These are phyloP conservation scores for Vulpes lagopus DNA, from an alignment of 2,113 vertebrate genomes.

Conservation along the genomic window DNA sequence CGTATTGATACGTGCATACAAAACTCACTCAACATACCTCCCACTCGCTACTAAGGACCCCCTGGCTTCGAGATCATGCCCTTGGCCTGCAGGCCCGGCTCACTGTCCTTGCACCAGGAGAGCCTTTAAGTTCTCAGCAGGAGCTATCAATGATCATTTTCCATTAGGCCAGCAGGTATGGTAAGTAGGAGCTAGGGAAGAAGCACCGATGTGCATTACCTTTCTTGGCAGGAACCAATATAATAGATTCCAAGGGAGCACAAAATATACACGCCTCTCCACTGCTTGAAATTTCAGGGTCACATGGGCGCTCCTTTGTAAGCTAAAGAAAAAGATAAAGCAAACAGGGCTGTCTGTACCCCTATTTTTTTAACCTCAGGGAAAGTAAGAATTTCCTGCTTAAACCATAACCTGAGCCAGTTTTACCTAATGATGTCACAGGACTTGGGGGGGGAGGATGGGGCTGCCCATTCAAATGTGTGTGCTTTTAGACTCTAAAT, in stretches of 20 bases:
- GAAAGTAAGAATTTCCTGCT: slow-evolving; percentile 18
- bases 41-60: neutral
- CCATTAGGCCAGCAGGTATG: neutral
- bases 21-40: neutral
- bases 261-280: neutral
- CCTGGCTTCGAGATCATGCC: neutral
- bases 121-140: neutral
- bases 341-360: neutral
- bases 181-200: neutral
- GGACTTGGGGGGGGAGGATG: neutral
- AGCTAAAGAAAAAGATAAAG: neutral
- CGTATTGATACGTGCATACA: neutral
- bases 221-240: neutral
- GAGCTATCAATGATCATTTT: neutral
- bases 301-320: neutral
- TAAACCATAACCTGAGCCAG: neutral
- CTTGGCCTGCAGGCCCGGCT: neutral
- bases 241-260: neutral
- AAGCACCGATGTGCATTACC: neutral
- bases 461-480: too few species aligned
- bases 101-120: neutral
- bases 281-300: neutral
- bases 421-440: neutral
- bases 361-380: neutral
- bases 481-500: neutral